Evolutionary conservation across 2,797 vertebrate species (phyloP).

Genomic region (Tangara arthus): DNA sequence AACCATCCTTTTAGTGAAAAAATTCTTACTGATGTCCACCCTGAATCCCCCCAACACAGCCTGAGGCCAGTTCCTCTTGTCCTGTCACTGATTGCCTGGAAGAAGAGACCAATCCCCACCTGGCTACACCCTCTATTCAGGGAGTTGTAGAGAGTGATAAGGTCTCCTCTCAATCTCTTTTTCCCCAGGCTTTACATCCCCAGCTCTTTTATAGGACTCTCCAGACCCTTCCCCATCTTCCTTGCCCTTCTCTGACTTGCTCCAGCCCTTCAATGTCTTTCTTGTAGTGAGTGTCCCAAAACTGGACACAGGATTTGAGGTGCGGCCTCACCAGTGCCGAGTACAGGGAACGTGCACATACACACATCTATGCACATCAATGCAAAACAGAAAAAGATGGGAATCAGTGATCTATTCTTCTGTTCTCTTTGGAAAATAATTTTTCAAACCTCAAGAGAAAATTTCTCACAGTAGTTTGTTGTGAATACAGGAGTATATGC

Average conservation of each 20-base stretch:
- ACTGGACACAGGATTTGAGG: not conserved
- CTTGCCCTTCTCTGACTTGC: fast-evolving
- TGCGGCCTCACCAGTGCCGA: fast-evolving
- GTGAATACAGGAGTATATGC: not conserved
- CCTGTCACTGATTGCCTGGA: fast-evolving
- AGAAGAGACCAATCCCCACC: not conserved
- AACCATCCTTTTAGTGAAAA: not conserved
- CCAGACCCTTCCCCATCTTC: not conserved
- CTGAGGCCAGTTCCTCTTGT: not conserved
- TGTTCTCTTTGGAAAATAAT: not conserved
- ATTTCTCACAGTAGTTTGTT: not conserved
- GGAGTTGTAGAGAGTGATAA: not conserved
- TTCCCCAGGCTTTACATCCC: not conserved
- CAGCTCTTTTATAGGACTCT: not conserved
- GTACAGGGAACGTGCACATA: not conserved
- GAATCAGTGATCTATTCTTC: not conserved
- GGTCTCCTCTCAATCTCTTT: not conserved
- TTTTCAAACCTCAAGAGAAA: not conserved
- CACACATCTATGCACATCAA: not conserved
- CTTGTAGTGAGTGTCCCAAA: not conserved
- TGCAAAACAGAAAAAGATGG: not conserved
- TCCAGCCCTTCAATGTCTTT: not conserved
- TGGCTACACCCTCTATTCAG: fast-evolving
- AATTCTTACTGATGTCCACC: not conserved
- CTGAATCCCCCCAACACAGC: not conserved